phyloP scores from a whole-genome alignment of 1,140 invertebrate genomes.

The Steinernema khuongi region DNA sequence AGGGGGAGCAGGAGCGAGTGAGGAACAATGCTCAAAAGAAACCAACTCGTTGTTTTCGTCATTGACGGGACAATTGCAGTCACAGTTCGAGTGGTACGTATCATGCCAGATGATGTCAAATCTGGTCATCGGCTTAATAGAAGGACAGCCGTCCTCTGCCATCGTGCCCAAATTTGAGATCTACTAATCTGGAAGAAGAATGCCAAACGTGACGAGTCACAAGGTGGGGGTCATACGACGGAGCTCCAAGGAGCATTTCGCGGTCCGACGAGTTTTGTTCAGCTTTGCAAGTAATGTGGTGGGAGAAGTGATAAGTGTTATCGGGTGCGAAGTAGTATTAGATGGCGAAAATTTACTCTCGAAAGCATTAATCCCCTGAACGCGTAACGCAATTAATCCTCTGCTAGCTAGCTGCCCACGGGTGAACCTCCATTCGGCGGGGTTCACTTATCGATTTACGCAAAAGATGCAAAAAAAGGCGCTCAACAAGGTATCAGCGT shows the following conservation, averaged over 20 bases:
- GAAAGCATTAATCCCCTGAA: not conserved
- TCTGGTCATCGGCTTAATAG: conserved; percentile 1
- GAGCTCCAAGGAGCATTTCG: not conserved
- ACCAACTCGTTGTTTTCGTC: conserved; percentile 4
- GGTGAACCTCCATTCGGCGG: not conserved
- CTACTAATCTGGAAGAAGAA: conserved; percentile 7
- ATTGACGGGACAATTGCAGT: conserved; percentile 5
- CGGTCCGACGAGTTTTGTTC: not conserved
- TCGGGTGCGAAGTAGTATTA: not conserved
- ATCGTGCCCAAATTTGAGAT: conserved; percentile 7
- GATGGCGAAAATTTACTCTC: not conserved
- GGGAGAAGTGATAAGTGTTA: conserved; percentile 8
- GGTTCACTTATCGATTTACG: no score
- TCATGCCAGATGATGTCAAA: conserved; percentile 15
- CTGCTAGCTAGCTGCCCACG: not conserved
- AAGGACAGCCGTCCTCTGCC: not conserved
- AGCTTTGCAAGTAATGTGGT: conserved; percentile 9
- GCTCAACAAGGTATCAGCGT: no score
- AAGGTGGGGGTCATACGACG: not conserved
- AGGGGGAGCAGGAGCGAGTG: not conserved
- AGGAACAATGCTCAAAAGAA: not conserved
- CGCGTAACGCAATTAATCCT: not conserved
- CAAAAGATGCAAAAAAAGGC: no score
- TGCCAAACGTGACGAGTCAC: no score
- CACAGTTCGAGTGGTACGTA: not conserved